These are phyloP conservation scores for Choreutis nemorana DNA, from an alignment of 2,888 invertebrate genomes.

Conservation along the genomic window DNA sequence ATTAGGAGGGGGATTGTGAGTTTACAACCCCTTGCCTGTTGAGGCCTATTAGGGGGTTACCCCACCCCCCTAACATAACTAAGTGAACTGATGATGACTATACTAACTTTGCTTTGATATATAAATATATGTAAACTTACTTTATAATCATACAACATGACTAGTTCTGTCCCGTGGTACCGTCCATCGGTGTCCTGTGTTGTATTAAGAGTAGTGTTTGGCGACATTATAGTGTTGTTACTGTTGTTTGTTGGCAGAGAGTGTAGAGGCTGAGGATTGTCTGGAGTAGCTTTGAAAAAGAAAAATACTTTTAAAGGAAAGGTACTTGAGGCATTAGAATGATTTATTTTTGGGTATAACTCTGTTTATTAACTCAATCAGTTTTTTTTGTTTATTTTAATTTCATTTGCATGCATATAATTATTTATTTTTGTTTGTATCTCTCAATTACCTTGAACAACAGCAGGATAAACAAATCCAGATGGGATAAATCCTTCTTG, in stretches of 20 bases:
- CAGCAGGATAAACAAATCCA: slow-evolving; percentile 92
- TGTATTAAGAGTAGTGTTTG: slow-evolving; percentile 21
- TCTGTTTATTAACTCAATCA: too few relatives aligned
- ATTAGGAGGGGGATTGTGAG: too few relatives aligned
- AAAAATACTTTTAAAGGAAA: too few relatives aligned
- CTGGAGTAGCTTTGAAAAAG: slow-evolving; percentile 32
- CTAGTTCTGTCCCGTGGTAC: slow-evolving; percentile 89
- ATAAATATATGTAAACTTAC: slow-evolving; percentile 30
- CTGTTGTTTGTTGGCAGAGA: slow-evolving; percentile 25
- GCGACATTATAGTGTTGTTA: slow-evolving; percentile 25
- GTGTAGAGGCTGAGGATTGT: slow-evolving; percentile 28
- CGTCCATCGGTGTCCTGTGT: slow-evolving; percentile 71
- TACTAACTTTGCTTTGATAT: not conserved
- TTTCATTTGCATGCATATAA: too few relatives aligned
- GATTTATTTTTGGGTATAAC: too few relatives aligned
- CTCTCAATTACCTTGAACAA: slow-evolving; percentile 69
- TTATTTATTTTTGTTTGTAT: too few relatives aligned
- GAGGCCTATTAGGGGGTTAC: too few relatives aligned
- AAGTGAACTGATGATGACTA: not conserved
- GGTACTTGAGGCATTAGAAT: too few relatives aligned
- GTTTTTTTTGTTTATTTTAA: too few relatives aligned
- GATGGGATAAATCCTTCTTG: slow-evolving; percentile 96
- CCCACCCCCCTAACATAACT: not conserved
- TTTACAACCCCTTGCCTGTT: too few relatives aligned
- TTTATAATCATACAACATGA: slow-evolving; percentile 95